These are phyloP conservation scores for Apoda limacodes DNA, from an alignment of 2,888 invertebrate species.

Conservation along the genomic window DNA sequence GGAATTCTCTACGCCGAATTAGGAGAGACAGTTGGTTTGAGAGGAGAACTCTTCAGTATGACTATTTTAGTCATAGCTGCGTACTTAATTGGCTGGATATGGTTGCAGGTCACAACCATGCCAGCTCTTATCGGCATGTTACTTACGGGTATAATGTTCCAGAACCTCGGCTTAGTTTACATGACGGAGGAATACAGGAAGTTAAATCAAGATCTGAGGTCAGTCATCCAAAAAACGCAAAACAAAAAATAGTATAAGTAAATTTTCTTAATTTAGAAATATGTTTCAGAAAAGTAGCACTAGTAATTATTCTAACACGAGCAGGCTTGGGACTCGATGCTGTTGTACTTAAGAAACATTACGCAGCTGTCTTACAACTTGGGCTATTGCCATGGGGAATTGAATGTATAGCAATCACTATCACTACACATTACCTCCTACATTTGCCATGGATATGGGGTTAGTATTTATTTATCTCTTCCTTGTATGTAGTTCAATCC, in stretches of 20 bases:
- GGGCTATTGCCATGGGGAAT: conserved; percentile 83
- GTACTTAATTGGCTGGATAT: conserved; percentile 77
- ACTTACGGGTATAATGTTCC: conserved; percentile 76
- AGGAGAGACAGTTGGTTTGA: conserved; percentile 72
- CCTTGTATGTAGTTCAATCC: too few relatives aligned
- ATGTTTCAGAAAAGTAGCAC: conserved; percentile 78
- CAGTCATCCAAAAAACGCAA: too few relatives aligned
- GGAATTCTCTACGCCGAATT: conserved; percentile 75
- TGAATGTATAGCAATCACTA: conserved; percentile 74
- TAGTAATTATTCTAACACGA: conserved; percentile 85
- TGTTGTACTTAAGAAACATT: conserved; percentile 76
- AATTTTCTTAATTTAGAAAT: too few relatives aligned
- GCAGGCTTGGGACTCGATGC: conserved; percentile 89
- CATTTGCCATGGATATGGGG: conserved; percentile 84
- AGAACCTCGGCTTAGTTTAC: conserved; percentile 73
- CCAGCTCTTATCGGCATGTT: conserved; percentile 84
- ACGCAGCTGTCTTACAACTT: conserved; percentile 77
- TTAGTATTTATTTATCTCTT: conserved; percentile 23
- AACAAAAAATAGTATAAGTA: not conserved
- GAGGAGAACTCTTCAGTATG: conserved; percentile 76
- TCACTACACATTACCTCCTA: conserved; percentile 75
- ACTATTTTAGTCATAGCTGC: conserved; percentile 75
- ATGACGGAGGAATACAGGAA: conserved; percentile 71
- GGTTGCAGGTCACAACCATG: conserved; percentile 75
- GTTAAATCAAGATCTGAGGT: conserved; percentile 73